These are phyloP conservation scores for Apodemus speciosus DNA, from an alignment of 2,113 vertebrate genomes.

Conservation along the genomic window DNA sequence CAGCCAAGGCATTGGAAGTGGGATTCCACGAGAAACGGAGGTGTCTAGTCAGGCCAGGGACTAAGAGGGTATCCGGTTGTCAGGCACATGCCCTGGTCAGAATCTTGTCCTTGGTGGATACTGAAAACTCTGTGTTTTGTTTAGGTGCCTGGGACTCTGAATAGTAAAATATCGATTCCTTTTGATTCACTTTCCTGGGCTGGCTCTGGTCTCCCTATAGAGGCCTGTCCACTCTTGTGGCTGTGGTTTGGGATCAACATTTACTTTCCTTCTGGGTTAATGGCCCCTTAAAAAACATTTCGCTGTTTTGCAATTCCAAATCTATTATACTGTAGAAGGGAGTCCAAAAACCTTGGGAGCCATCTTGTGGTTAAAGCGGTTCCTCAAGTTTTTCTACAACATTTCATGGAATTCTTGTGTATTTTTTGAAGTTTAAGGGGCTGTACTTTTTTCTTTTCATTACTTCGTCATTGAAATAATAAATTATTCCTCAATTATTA, in stretches of 20 bases:
- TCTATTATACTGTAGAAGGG: not conserved
- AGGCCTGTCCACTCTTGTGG: not conserved
- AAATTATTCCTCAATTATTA: not conserved
- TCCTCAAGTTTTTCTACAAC: not conserved
- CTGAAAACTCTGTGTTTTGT: slow-evolving; percentile 29
- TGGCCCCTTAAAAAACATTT: not conserved
- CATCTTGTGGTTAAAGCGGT: slow-evolving; percentile 35
- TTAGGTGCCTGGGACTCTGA: not conserved
- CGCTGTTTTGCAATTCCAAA: slow-evolving; percentile 36
- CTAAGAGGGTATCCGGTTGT: not conserved
- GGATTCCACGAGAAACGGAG: not conserved
- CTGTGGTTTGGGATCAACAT: not conserved
- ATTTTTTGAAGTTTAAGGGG: not conserved
- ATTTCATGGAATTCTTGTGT: not conserved
- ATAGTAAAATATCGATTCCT: not conserved
- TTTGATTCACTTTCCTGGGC: slow-evolving; percentile 29
- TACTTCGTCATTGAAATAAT: not conserved
- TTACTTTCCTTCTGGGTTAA: slow-evolving; percentile 27
- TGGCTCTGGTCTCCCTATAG: not conserved
- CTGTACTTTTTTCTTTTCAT: not conserved
- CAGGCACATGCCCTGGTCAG: not conserved
- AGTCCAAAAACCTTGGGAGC: slow-evolving; percentile 23
- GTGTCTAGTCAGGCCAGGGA: not conserved
- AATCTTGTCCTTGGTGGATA: not conserved
- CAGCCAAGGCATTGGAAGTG: not conserved